Evolutionary conservation across 2,888 invertebrate species (phyloP).

Genomic region (Hesperia comma): DNA sequence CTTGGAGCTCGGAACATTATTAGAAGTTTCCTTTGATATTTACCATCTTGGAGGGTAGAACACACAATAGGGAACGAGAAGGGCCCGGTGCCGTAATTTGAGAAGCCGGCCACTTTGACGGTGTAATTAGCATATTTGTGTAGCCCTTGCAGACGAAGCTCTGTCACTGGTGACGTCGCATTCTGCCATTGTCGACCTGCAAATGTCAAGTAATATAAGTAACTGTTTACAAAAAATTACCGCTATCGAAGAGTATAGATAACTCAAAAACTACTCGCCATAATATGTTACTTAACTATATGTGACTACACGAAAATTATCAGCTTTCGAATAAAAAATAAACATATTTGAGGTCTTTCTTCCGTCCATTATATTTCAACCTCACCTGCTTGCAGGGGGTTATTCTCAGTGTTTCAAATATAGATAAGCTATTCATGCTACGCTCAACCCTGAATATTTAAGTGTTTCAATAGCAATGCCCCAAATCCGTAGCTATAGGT

Average conservation of each 20-base stretch:
- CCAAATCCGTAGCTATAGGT: too few species aligned
- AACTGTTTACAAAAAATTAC: neutral
- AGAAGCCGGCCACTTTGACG: slow-evolving; percentile 92
- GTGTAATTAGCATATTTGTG: slow-evolving; percentile 95
- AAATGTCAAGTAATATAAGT: neutral
- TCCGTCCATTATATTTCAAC: too few species aligned
- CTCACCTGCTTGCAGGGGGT: too few species aligned
- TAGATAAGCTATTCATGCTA: too few species aligned
- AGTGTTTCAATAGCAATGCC: too few species aligned
- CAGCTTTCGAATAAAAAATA: too few species aligned
- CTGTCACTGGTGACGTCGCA: slow-evolving; percentile 87
- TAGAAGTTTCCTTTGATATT: slow-evolving; percentile 49
- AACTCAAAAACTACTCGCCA: too few species aligned
- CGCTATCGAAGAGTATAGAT: neutral
- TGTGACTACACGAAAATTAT: too few species aligned
- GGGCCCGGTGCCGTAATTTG: slow-evolving; percentile 92
- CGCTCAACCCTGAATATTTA: too few species aligned
- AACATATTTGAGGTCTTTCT: too few species aligned
- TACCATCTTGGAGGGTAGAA: slow-evolving; percentile 93
- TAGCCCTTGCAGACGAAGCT: slow-evolving; percentile 90
- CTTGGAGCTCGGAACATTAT: neutral
- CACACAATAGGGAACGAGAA: slow-evolving; percentile 91
- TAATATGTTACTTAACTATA: too few species aligned
- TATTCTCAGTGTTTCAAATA: too few species aligned
- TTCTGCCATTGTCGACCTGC: slow-evolving; percentile 77